Evolutionary conservation across 1,140 invertebrate genomes (phyloP).

Genomic region (Reticulitermes speratus): DNA sequence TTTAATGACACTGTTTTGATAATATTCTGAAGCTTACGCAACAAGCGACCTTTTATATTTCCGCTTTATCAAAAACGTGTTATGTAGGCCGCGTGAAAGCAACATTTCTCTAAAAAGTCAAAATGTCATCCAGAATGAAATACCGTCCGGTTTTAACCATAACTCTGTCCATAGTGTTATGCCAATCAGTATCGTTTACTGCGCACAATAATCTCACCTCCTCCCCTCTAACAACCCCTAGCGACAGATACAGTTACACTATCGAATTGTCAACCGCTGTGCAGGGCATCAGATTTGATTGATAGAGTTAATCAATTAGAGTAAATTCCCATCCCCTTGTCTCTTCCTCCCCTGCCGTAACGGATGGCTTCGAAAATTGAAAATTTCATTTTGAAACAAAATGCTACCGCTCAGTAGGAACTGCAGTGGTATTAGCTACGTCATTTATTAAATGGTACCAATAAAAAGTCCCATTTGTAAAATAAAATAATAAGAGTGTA

Average conservation of each 20-base stretch:
- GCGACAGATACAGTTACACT: not conserved
- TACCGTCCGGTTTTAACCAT: not conserved
- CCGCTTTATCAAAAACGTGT: not conserved
- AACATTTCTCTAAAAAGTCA: not conserved
- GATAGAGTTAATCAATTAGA: conserved; percentile 19
- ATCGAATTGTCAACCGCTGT: not conserved
- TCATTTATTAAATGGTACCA: not conserved
- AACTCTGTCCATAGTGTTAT: not conserved
- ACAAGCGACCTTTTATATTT: too few relatives aligned
- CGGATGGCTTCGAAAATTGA: conserved; percentile 5
- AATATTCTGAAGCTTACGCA: too few relatives aligned
- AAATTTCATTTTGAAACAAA: conserved; percentile 3
- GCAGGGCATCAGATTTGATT: not conserved
- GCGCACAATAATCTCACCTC: not conserved
- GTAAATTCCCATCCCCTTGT: not conserved
- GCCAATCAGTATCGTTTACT: not conserved
- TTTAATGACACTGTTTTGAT: too few relatives aligned
- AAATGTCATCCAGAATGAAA: not conserved
- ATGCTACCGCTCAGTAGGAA: not conserved
- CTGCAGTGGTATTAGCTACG: not conserved
- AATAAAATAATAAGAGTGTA: not conserved
- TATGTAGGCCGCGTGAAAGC: not conserved
- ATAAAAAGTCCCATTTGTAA: conserved; percentile 17
- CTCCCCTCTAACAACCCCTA: not conserved
- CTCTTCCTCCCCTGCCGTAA: not conserved